Percentiles rank a stretch among this genome's conserved stretches.
These are phyloP conservation scores for Nothoprocta perdicaria DNA, from an alignment of 2,113 vertebrate genomes.

Conservation along the genomic window DNA sequence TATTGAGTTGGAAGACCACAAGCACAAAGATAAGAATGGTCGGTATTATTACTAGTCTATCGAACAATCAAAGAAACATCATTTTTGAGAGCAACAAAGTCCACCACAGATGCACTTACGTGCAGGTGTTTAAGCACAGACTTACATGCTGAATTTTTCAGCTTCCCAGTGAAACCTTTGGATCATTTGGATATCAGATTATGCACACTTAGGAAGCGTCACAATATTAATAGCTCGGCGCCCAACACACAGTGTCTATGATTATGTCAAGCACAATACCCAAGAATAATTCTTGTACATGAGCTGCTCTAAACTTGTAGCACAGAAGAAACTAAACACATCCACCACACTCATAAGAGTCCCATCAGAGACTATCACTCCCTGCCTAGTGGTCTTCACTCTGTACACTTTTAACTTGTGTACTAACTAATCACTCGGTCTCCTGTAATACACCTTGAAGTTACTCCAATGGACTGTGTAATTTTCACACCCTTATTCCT, in stretches of 20 bases:
- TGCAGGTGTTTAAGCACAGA: neutral
- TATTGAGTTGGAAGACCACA: constrained; percentile 9
- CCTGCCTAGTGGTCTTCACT: neutral
- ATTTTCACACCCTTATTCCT: neutral
- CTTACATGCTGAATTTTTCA: neutral
- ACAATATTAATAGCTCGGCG: neutral
- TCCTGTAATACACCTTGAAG: neutral
- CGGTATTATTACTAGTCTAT: neutral
- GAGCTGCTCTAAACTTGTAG: neutral
- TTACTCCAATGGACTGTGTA: neutral
- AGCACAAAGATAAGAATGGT: neutral
- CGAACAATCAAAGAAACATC: neutral
- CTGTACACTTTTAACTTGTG: neutral
- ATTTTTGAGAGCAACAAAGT: neutral
- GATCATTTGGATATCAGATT: neutral
- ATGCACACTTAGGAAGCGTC: neutral
- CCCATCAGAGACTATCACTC: neutral
- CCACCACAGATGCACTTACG: neutral
- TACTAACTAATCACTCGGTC: neutral
- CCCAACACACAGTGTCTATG: neutral
- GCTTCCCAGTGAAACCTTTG: neutral
- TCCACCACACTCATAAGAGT: neutral
- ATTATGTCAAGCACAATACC: neutral
- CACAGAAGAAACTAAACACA: neutral
- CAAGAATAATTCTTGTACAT: neutral